Base-by-base conservation (phyloP, 2,113 vertebrate genomes). In the Apistogramma diplotaenia region DNA sequence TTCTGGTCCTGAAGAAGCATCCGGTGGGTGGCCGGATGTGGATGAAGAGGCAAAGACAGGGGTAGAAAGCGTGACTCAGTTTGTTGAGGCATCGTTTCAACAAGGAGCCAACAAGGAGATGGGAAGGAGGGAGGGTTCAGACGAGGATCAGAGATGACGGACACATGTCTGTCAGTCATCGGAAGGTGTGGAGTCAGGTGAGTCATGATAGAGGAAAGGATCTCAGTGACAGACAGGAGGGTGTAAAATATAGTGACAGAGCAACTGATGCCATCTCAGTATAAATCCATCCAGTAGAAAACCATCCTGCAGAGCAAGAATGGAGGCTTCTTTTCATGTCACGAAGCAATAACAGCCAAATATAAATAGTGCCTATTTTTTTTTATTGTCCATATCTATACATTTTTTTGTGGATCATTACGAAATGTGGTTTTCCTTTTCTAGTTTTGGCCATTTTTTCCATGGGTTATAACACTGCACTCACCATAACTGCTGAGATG, bases 1-100 rank as follows among this genome's bases (percentile, higher is more conserved):
- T 96, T 97, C 93, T 97, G 96, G 91, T 99, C 97, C 96, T 97
- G 96, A 92, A 90, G 93, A 94, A 95, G 95, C 95, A 96, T 96
- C 93, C 83, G 78, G 76, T 25, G 78, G 79, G 72, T 88, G 75
- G 77, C 61, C 84, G 76, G 86, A 86, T 35, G 58, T 59, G 58
- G 85, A 84, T 81, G 79, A 57, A 71, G 59, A 85, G 80, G 85
- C 83, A 93, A 87, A 94, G 85, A 94, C 89, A 92, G 82, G 86
- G 91, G 89, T 81, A 89, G 71, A 92, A 82, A 93, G 88, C 35
- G 76, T 89, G 87, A 92, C 89, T 92, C 86, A 89, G 67, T 78
- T 83, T 90, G 83, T 87, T 85, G 83, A 35, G 72, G 61, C 71
- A 88, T 54, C 40, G 83, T 77, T 76, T 87, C 78, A 89, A 85